Base-by-base conservation (phyloP, 2,113 vertebrate species). In the Callithrix jacchus region DNA sequence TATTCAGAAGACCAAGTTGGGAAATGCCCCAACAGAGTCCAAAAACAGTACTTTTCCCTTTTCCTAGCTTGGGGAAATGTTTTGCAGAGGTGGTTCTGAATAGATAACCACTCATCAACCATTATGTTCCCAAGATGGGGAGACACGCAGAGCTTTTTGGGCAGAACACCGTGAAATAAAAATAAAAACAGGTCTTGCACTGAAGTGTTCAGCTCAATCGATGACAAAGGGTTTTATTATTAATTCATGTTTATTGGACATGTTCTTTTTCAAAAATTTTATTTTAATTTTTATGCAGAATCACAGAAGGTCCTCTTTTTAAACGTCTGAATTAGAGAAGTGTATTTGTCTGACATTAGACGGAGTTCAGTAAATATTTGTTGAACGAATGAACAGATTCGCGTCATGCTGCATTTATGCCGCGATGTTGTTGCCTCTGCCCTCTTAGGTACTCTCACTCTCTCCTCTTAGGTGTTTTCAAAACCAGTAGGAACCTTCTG, bases 371-470 rank as follows among this genome's bases (percentile, higher is more conserved):
- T 32, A 30, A 54, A 35, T 18, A 37, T 18, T 40, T 71, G 49
- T 0, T 14, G 23, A 45, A 4, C 10, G 52, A 37, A 14, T 5
- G 13, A 40, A 16, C 54, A 5, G 18, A 18, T 6, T 32, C 20
- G 21, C 32, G 1, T 21, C 37, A 2, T 17, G 5, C 25, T 14
- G 32, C n/a, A 1, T 13, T 32, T 1, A 25, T 0, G 14, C 1
- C 4, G 10, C 2, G 0, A 1, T 6, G 0, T 6, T 9, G 30
- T 1, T 2, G 23, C 47, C 42, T 47, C 9, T 27, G 77, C 52
- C n/a, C n/a, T 58, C 6, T 35, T 0, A 14, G 4, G 12, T 9
- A 1, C 84, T 17, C 45, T 40, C 6, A 13, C 58, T 30, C 58
- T 58, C 54, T 73, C 32, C 56, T 42, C 4, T 54, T 5, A 73